Percentiles rank a stretch among this genome's conserved stretches.
Evolutionary conservation across 2,888 invertebrate species (phyloP).

Genomic region (Agrotis exclamationis): DNA sequence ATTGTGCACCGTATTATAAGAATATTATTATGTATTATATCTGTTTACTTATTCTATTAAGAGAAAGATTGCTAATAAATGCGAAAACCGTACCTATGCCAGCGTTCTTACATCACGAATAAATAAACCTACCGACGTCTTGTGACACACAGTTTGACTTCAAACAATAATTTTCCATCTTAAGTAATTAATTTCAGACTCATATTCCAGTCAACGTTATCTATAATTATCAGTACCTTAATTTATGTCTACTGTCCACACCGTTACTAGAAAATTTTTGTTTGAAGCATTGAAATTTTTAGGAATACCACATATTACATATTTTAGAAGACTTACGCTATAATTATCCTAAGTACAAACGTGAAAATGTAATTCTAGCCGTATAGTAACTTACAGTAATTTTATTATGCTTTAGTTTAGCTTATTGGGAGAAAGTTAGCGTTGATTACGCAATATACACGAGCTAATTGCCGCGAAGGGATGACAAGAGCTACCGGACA

Average conservation of each 20-base stretch:
- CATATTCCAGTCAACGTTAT: slow-evolving; percentile 79
- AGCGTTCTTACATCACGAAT: slow-evolving; percentile 44
- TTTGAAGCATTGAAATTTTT: slow-evolving; percentile 78
- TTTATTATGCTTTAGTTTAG: slow-evolving; percentile 74
- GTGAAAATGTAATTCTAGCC: slow-evolving; percentile 80
- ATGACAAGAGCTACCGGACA: slow-evolving; percentile 45
- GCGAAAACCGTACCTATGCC: slow-evolving; percentile 57
- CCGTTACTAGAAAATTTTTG: slow-evolving; percentile 79
- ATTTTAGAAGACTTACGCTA: slow-evolving; percentile 74
- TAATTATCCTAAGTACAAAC: slow-evolving; percentile 82
- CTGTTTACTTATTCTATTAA: slow-evolving; percentile 51
- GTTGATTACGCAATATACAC: slow-evolving; percentile 66
- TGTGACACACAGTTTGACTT: slow-evolving; percentile 69
- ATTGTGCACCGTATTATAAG: slow-evolving; percentile 40
- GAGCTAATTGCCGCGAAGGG: slow-evolving; percentile 57
- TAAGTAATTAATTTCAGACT: slow-evolving; percentile 83
- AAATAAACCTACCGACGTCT: slow-evolving; percentile 48
- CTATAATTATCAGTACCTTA: slow-evolving; percentile 81
- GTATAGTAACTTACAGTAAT: slow-evolving; percentile 72
- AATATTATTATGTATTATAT: slow-evolving; percentile 40
- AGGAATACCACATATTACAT: slow-evolving; percentile 69
- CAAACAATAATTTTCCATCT: slow-evolving; percentile 85
- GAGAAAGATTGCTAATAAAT: slow-evolving; percentile 49
- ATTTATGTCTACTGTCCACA: slow-evolving; percentile 74
- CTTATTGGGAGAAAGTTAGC: slow-evolving; percentile 69